Percentiles rank a stretch among this genome's conserved stretches.
phyloP scores from a whole-genome alignment of 2,888 invertebrate species.

The Dynastes tityus region DNA sequence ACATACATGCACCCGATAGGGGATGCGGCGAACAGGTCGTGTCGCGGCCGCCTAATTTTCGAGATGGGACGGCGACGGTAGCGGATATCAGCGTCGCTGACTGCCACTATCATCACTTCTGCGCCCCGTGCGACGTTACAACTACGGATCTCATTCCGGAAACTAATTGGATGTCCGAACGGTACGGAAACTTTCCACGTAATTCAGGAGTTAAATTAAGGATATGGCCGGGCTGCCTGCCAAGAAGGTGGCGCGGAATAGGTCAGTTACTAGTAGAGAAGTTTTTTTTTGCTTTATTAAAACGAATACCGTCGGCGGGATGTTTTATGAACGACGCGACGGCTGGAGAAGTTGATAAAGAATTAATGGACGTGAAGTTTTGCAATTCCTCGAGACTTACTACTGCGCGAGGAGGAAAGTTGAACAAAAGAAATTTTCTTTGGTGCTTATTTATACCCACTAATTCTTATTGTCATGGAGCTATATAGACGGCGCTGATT shows the following conservation, averaged over 20 bases:
- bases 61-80: not conserved
- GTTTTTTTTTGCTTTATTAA: constrained; percentile 33
- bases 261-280: constrained; percentile 6
- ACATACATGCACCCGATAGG: not conserved
- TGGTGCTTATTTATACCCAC: no score
- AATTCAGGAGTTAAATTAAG: constrained; percentile 52
- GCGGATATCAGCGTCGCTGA: constrained; percentile 5
- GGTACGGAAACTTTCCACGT: constrained; percentile 50
- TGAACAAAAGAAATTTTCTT: no score
- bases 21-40: not conserved
- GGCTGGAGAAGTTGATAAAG: not conserved
- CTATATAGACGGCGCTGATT: no score
- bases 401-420: no score
- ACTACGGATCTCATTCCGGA: constrained; percentile 45
- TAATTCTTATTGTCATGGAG: no score
- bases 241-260: constrained; percentile 14
- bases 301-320: constrained; percentile 8
- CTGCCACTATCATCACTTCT: constrained; percentile 8
- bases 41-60: constrained; percentile 20
- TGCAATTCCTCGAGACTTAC: no score
- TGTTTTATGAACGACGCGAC: constrained; percentile 9
- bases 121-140: constrained; percentile 7
- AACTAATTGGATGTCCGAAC: constrained; percentile 51
- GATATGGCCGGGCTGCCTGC: constrained; percentile 36
- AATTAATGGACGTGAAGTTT: not conserved